phyloP scores from a whole-genome alignment of 1,140 invertebrate species.

The Atopsyche davidsoni region DNA sequence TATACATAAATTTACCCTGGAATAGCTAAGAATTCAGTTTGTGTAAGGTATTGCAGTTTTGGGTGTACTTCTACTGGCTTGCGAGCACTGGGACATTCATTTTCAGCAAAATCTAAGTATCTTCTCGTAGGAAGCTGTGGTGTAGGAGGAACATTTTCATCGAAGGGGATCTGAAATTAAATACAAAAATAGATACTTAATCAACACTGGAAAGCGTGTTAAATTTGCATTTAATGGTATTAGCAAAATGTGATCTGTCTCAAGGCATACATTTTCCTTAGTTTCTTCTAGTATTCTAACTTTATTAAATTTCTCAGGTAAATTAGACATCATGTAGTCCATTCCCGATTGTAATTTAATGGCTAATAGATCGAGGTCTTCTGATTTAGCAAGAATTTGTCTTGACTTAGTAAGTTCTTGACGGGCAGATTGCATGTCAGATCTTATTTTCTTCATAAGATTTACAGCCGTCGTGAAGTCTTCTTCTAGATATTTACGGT shows the following conservation, averaged over 20 bases:
- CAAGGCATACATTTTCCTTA: slow-evolving; percentile 12
- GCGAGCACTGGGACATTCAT: background rate
- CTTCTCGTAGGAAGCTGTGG: slow-evolving; percentile 14
- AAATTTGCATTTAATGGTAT: too few species aligned
- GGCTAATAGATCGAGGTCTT: background rate
- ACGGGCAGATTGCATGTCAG: slow-evolving; percentile 2
- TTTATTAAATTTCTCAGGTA: slow-evolving; percentile 23
- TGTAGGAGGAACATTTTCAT: background rate
- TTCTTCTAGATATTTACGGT: slow-evolving; percentile 16
- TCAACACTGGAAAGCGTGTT: too few species aligned
- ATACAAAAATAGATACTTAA: too few species aligned
- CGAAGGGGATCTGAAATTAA: too few species aligned
- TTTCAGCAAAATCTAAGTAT: slow-evolving; percentile 22
- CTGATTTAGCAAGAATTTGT: slow-evolving; percentile 6
- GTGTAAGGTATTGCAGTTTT: slow-evolving; percentile 20
- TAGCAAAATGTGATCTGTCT: background rate
- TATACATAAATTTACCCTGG: slow-evolving; percentile 15
- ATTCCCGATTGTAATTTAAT: slow-evolving; percentile 9
- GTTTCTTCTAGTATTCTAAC: slow-evolving; percentile 7
- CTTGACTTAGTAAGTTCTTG: slow-evolving; percentile 5
- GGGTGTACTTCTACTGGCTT: background rate
- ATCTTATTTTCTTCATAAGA: slow-evolving; percentile 15
- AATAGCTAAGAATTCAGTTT: slow-evolving; percentile 24
- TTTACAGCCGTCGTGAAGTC: slow-evolving; percentile 8
- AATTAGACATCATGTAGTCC: slow-evolving; percentile 15